phyloP scores from a whole-genome alignment of 2,113 vertebrate species.

The Coptodon rendalli region DNA sequence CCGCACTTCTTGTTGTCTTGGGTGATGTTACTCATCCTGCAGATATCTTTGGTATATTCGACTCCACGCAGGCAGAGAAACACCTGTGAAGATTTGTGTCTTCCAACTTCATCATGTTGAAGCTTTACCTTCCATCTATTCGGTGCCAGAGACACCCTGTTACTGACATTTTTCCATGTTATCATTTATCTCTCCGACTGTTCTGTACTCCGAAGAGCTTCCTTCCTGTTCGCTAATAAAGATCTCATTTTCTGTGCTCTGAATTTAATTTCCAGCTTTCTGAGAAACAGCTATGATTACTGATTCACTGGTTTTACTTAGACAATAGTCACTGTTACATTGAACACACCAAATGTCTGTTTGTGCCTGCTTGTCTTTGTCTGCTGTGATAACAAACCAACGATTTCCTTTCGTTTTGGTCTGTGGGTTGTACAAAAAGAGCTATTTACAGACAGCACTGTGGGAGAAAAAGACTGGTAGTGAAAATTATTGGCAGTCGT shows the following conservation, averaged over 20 bases:
- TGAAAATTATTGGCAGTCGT: not conserved
- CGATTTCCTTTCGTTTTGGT: not conserved
- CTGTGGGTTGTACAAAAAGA: not conserved
- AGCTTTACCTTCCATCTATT: not conserved
- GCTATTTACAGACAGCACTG: not conserved
- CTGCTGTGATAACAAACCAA: not conserved
- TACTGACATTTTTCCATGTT: accelerated
- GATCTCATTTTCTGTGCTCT: not conserved
- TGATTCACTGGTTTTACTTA: not conserved
- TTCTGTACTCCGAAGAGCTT: not conserved
- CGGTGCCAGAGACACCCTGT: accelerated
- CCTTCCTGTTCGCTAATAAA: not conserved
- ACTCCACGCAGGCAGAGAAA: not conserved
- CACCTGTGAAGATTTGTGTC: not conserved
- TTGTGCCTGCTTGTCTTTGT: not conserved
- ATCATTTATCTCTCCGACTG: not conserved
- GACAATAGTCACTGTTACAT: not conserved
- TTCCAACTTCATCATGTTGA: not conserved
- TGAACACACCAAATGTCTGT: not conserved
- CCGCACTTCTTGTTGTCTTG: not conserved
- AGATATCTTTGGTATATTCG: not conserved
- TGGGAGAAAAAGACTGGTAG: not conserved
- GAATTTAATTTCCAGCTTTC: not conserved
- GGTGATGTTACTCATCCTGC: not conserved
- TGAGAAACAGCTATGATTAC: not conserved